phyloP scores from a whole-genome alignment of 2,888 invertebrate species.

The Acronicta alni region DNA sequence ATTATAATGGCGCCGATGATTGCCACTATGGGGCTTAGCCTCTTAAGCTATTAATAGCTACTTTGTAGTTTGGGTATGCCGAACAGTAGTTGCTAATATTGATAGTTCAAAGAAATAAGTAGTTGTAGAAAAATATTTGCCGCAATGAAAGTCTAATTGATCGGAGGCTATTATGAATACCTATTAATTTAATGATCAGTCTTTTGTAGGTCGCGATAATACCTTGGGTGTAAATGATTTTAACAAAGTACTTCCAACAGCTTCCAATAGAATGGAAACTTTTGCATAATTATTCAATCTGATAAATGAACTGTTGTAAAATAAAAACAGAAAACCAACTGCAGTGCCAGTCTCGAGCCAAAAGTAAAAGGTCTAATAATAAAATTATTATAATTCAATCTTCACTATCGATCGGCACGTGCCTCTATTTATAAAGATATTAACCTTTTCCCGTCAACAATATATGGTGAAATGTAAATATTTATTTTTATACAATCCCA shows the following conservation, averaged over 20 bases:
- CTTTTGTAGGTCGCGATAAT: too few species aligned
- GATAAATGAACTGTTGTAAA: too few species aligned
- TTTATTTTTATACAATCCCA: slow-evolving; percentile 79
- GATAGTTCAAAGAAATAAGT: slow-evolving; percentile 9
- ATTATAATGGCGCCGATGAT: slow-evolving; percentile 56
- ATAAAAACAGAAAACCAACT: slow-evolving; percentile 14
- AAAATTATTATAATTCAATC: slow-evolving; percentile 71
- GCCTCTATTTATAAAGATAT: slow-evolving; percentile 79
- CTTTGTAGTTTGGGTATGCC: slow-evolving; percentile 35
- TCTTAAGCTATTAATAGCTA: slow-evolving; percentile 31
- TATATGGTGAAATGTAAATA: slow-evolving; percentile 80
- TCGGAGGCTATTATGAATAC: too few species aligned
- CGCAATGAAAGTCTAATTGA: too few species aligned
- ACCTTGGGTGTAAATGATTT: too few species aligned
- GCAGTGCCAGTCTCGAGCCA: slow-evolving; percentile 26
- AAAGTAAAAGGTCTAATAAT: slow-evolving; percentile 47
- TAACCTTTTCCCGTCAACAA: slow-evolving; percentile 82
- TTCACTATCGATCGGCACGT: slow-evolving; percentile 51
- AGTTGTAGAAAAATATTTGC: too few species aligned
- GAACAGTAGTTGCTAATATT: slow-evolving; percentile 28
- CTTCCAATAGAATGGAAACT: too few species aligned
- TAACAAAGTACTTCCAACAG: too few species aligned
- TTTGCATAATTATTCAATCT: too few species aligned
- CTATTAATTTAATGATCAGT: too few species aligned
- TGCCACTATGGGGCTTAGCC: slow-evolving; percentile 21